These are phyloP conservation scores for Sarcophaga variegata DNA, from an alignment of 2,888 invertebrate species.

Conservation along the genomic window DNA sequence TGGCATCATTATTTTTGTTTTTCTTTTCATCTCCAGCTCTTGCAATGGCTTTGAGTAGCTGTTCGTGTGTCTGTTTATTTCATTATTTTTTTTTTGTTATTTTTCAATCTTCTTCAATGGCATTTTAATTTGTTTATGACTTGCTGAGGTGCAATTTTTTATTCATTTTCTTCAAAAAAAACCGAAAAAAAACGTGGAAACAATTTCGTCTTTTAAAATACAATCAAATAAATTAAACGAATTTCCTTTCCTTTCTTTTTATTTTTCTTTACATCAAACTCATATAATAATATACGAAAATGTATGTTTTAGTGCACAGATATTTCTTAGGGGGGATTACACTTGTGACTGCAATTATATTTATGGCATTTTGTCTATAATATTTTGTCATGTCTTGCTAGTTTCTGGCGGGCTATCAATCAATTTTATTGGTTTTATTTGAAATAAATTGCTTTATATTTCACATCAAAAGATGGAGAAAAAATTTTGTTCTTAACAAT, in stretches of 20 bases:
- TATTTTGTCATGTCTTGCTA: conserved; percentile 77
- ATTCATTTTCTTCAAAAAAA: conserved; percentile 36
- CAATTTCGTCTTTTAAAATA: conserved; percentile 18
- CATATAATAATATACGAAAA: not conserved
- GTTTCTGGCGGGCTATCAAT: conserved; percentile 60
- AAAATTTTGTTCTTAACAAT: not conserved
- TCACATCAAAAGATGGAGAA: not conserved
- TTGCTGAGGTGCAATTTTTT: conserved; percentile 61
- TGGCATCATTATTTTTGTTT: conserved; percentile 22
- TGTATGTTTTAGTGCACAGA: conserved; percentile 11
- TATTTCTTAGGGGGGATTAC: conserved; percentile 59
- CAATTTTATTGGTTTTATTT: conserved; percentile 59
- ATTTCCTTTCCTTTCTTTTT: conserved; percentile 14
- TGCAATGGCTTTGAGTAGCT: no score
- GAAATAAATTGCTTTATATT: conserved; percentile 1
- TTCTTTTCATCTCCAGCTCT: not conserved
- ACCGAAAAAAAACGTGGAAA: not conserved
- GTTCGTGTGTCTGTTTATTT: no score
- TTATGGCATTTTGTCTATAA: conserved; percentile 70
- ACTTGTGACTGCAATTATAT: conserved; percentile 66
- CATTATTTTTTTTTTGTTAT: conserved; percentile 25
- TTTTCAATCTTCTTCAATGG: conserved; percentile 52
- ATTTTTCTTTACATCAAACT: not conserved
- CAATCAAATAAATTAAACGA: conserved; percentile 65
- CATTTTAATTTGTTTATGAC: conserved; percentile 68